Evolutionary conservation across 2,797 vertebrate species (phyloP).

Genomic region (Holocentrus rufus): DNA sequence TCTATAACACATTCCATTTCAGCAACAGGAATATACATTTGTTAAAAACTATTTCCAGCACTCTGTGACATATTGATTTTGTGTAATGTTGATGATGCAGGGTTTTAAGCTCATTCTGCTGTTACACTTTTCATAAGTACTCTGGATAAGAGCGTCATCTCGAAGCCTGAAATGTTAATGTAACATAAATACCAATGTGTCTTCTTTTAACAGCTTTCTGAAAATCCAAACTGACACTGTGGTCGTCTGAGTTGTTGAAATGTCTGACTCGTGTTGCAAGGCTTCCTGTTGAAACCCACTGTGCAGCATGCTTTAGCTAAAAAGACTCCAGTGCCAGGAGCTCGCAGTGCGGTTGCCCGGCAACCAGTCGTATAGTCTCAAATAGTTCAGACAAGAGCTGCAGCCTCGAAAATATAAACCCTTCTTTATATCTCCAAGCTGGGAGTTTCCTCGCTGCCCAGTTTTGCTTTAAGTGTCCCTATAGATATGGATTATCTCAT

Average conservation of each 20-base stretch:
- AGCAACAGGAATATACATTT: too few relatives aligned
- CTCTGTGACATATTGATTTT: too few relatives aligned
- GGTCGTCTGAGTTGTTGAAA: constrained; percentile 26
- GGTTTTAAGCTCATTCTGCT: too few relatives aligned
- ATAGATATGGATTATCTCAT: neutral
- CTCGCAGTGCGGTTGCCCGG: constrained; percentile 61
- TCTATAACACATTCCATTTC: too few relatives aligned
- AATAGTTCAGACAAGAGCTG: constrained; percentile 36
- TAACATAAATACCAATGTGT: neutral
- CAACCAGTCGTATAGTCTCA: constrained; percentile 64
- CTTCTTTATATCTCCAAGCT: constrained; percentile 32
- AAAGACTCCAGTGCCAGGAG: constrained; percentile 42
- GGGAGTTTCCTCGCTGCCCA: constrained; percentile 38
- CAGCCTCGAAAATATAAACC: constrained; percentile 54
- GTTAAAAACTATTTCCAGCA: too few relatives aligned
- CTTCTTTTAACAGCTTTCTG: constrained; percentile 9
- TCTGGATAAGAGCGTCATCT: neutral
- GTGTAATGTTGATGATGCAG: too few relatives aligned
- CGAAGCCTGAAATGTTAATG: neutral
- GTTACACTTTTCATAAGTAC: too few relatives aligned
- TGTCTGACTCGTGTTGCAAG: constrained; percentile 32
- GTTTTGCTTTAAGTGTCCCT: constrained; percentile 8
- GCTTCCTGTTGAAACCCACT: constrained; percentile 38
- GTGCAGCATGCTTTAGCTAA: constrained; percentile 37
- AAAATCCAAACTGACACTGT: constrained; percentile 11